Conservation (phyloP, 2,113 vertebrate genomes). For the Periophthalmus modestus region DNA sequence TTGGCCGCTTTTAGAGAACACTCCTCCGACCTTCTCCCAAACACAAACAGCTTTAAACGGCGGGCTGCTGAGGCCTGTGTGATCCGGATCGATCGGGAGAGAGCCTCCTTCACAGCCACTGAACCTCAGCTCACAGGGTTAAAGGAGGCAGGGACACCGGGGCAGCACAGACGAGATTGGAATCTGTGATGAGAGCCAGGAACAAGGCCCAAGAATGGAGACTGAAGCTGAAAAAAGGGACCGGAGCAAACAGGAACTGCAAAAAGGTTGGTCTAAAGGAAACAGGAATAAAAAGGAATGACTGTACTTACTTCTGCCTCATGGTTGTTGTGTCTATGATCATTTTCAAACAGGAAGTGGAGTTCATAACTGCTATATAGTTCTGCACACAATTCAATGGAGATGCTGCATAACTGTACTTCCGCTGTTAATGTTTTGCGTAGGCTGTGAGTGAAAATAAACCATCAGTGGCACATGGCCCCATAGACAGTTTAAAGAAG, state of each 20-base stretch:
- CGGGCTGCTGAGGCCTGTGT: conserved; percentile 50
- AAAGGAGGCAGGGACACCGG: conserved; percentile 60
- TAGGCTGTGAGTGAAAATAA: neutral
- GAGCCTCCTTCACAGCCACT: conserved; percentile 59
- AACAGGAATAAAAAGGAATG: conserved; percentile 5
- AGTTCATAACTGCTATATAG: conserved; percentile 9
- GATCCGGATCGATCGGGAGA: conserved; percentile 65
- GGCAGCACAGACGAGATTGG: conserved; percentile 41
- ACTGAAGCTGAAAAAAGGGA: neutral
- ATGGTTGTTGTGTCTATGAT: conserved; percentile 16
- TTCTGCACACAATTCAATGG: conserved; percentile 38
- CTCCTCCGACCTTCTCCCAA: conserved; percentile 56
- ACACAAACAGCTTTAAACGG: conserved; percentile 62
- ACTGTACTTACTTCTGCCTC: neutral
- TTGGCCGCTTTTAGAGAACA: conserved; percentile 31
- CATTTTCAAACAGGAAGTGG: conserved; percentile 23
- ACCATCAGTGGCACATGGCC: too few species aligned
- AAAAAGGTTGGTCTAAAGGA: conserved; percentile 33
- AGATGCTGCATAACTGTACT: neutral
- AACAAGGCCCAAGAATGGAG: neutral
- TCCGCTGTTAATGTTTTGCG: neutral
- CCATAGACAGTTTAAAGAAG: too few species aligned
- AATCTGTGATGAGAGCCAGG: conserved; percentile 61
- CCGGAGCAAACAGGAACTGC: neutral
- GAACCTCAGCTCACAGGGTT: conserved; percentile 73